Conservation (phyloP, 92 coral and sea anemone species). For the Parazoanthus darwini region DNA sequence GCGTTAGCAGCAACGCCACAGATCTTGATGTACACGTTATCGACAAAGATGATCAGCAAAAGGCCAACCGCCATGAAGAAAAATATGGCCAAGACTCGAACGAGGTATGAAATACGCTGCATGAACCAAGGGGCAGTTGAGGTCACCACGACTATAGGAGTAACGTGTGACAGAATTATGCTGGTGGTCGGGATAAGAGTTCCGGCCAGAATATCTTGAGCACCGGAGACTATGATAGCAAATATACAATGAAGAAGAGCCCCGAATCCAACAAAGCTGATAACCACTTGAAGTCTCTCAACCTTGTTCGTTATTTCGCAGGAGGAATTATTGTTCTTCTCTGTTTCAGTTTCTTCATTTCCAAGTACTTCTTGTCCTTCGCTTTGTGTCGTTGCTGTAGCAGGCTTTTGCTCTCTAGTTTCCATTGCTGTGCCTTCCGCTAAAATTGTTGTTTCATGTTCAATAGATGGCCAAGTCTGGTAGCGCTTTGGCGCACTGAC, state of each 20-base stretch:
- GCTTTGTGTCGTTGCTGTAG: background rate
- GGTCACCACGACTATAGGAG: slow-evolving; percentile 69
- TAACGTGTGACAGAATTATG: slow-evolving; percentile 73
- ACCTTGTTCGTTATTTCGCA: slow-evolving; percentile 31
- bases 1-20: slow-evolving; percentile 77
- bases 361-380: background rate
- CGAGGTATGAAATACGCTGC: slow-evolving; percentile 73
- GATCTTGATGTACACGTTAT: slow-evolving; percentile 71
- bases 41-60: slow-evolving; percentile 56
- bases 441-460: no score
- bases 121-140: slow-evolving; percentile 76
- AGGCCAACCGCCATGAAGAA: slow-evolving; percentile 74
- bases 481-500: background rate
- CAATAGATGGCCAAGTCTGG: no score
- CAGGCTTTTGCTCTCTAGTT: no score
- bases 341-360: slow-evolving; percentile 31
- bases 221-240: slow-evolving; percentile 67
- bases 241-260: slow-evolving; percentile 68
- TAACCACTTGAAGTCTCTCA: slow-evolving; percentile 59
- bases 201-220: slow-evolving; percentile 84
- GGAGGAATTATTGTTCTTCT: slow-evolving; percentile 26
- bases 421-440: no score
- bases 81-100: slow-evolving; percentile 69
- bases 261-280: slow-evolving; percentile 75
- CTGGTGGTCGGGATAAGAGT: slow-evolving; percentile 79